Percentiles rank a stretch among this genome's conserved stretches.
phyloP scores from a whole-genome alignment of 2,113 vertebrate species.

The Gulo gulo region DNA sequence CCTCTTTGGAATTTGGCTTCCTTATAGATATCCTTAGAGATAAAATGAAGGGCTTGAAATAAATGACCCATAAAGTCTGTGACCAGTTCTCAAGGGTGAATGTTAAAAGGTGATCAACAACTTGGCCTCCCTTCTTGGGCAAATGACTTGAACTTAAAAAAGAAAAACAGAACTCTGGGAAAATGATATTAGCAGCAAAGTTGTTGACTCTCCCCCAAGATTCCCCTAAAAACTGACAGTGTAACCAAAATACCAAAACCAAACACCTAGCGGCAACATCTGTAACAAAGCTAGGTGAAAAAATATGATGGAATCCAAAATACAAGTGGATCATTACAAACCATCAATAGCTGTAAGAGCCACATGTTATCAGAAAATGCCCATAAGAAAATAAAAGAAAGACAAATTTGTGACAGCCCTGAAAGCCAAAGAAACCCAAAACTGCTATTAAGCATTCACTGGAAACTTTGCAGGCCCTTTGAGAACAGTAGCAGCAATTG shows the following conservation, averaged over 20 bases:
- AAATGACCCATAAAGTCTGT: background rate
- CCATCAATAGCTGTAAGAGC: background rate
- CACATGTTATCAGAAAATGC: background rate
- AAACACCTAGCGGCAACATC: background rate
- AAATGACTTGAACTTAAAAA: conserved; percentile 10
- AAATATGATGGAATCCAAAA: background rate
- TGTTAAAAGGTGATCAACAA: background rate
- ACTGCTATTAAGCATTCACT: background rate
- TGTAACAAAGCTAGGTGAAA: background rate
- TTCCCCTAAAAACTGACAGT: background rate
- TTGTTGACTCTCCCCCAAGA: background rate
- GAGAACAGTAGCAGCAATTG: background rate
- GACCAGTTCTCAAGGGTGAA: background rate
- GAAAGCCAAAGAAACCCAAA: background rate
- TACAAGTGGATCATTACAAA: background rate
- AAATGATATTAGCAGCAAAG: background rate
- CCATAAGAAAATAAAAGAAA: background rate
- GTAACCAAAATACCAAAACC: background rate
- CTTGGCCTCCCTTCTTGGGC: background rate
- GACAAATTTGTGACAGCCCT: background rate
- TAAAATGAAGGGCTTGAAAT: conserved; percentile 32
- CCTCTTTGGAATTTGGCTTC: background rate
- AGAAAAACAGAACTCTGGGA: background rate
- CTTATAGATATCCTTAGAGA: background rate
- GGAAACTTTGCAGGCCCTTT: background rate